Evolutionary conservation across 2,113 vertebrate species (phyloP), one percentile per base, ranked within the genome.

Genomic region (Centropristis striata): DNA sequence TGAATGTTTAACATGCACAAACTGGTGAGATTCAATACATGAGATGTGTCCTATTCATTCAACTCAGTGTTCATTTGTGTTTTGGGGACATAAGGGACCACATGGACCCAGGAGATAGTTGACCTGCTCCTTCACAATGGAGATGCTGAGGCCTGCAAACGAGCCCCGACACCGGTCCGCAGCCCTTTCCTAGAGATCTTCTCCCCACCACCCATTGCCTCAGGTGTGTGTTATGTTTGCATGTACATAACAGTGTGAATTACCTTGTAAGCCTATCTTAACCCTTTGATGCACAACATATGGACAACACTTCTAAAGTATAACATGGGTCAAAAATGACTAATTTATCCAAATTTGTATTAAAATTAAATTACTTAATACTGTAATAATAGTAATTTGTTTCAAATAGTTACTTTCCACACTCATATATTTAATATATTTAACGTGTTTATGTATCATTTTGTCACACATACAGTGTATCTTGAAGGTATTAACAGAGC

Each of bases 81-180:
- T 64, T 74, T 32, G 15, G 66, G 53, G 23, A 49, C 20, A 20
- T 28, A 42, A 97, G 96, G 96, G 20, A 97, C 95, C 42, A 97
- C 95, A 0, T 96, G 96, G 96, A 94, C 93, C 2, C 96, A 97
- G 83, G 95, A 97, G 84, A 96, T 96, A 50, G 80, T 96, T 4
- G 96, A 97, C 72, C 88, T 95, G 76, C 91, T 96, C 60, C 61
- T 88, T 47, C 88, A 94, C 44, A 82, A 94, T 1, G 95, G 94
- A 54, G 95, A 96, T 68, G 88, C 90, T 1, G 91, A 93, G 41
- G 51, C 78, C 12, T 95, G 94, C 70, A 92, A 79, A 75, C 86
- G 94, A 86, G 95, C 94, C 4, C 95, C 95, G 7, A 95, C 80
- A 20, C 49, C 77, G 0, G 8, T 88, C 16, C 91, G 95, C 47